phyloP scores from a whole-genome alignment of 2,888 invertebrate genomes.

The Prosopocoilus inquinatus region DNA sequence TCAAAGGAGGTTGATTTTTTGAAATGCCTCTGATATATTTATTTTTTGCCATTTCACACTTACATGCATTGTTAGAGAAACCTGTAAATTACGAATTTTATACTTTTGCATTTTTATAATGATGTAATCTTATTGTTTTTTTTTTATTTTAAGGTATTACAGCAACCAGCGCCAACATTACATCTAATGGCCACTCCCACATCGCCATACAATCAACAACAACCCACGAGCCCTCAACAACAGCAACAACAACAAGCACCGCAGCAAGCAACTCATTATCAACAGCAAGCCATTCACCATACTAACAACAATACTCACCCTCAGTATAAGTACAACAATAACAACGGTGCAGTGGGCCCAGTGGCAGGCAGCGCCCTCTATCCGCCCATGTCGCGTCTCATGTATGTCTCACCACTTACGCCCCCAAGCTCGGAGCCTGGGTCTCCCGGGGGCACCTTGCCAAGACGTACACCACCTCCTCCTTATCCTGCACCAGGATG shows the following conservation, averaged over 20 bases:
- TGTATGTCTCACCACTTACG: conserved; percentile 83
- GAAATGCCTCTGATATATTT: too few relatives aligned
- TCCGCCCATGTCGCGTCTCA: conserved; percentile 60
- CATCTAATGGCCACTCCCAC: conserved; percentile 58
- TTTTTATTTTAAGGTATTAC: conserved; percentile 9
- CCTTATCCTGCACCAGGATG: conserved; percentile 67
- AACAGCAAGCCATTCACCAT: conserved; percentile 33
- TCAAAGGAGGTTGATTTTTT: too few relatives aligned
- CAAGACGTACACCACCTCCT: conserved; percentile 72
- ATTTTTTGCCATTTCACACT: too few relatives aligned
- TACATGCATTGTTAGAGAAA: too few relatives aligned
- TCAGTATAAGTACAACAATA: conserved; percentile 38
- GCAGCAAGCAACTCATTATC: conserved; percentile 52
- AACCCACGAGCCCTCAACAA: conserved; percentile 39
- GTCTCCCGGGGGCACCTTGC: conserved; percentile 72
- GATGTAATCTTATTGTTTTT: not conserved
- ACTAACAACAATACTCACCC: conserved; percentile 38
- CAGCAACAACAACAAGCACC: conserved; percentile 47
- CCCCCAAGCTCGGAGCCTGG: conserved; percentile 88
- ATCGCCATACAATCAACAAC: conserved; percentile 49
- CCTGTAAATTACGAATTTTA: not conserved
- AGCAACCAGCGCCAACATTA: conserved; percentile 53
- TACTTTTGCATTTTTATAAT: not conserved
- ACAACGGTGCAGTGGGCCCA: conserved; percentile 37
- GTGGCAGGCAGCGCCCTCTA: conserved; percentile 52